phyloP scores from a whole-genome alignment of 2,113 vertebrate genomes.

The Menidia beryllina region DNA sequence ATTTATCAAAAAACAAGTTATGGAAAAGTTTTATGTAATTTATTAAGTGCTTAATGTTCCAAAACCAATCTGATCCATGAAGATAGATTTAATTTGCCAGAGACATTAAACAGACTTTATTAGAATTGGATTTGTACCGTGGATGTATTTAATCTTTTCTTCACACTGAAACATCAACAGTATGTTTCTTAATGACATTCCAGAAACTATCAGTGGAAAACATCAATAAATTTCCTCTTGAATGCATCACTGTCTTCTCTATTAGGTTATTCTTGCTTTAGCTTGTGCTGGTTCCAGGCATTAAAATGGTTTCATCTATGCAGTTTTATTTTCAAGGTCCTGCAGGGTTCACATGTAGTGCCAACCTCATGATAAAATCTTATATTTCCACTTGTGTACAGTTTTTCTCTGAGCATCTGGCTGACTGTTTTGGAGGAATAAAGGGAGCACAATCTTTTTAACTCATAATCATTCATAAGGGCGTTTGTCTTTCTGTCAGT shows the following conservation, averaged over 20 bases:
- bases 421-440: constrained; percentile 12
- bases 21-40: neutral
- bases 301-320: constrained; percentile 49
- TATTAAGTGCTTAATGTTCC: neutral
- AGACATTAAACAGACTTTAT: neutral
- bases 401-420: neutral
- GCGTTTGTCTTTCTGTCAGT: constrained; percentile 30
- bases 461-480: constrained; percentile 37
- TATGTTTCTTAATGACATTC: neutral
- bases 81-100: neutral
- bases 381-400: constrained; percentile 19
- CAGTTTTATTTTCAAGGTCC: constrained; percentile 34
- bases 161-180: neutral
- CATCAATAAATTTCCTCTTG: neutral
- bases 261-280: neutral
- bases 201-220: neutral
- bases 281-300: neutral
- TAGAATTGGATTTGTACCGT: neutral
- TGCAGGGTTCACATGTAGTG: constrained; percentile 61
- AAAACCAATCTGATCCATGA: neutral
- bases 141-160: neutral
- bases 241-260: constrained; percentile 2
- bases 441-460: constrained; percentile 54
- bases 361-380: constrained; percentile 52
- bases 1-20: neutral